Conservation (phyloP, 2,113 vertebrate genomes). For the Lasiurus cinereus region DNA sequence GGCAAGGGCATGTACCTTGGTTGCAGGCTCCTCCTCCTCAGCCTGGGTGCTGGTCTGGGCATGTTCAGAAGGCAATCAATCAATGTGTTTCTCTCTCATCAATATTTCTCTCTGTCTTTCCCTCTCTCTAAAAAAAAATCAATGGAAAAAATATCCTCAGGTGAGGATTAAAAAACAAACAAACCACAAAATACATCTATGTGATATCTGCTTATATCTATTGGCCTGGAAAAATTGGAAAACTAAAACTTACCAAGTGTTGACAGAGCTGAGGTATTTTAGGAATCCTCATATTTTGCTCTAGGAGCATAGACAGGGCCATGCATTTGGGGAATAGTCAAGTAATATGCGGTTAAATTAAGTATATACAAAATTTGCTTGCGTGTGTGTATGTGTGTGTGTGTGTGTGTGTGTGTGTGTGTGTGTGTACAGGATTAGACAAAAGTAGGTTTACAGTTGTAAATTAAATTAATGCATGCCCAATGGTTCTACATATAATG, state of each 20-base stretch:
- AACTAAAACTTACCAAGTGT: not conserved
- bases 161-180: too few relatives aligned
- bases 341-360: not conserved
- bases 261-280: not conserved
- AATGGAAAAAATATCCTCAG: too few relatives aligned
- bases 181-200: too few relatives aligned
- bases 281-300: not conserved
- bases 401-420: not conserved
- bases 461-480: not conserved
- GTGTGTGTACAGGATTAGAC: not conserved
- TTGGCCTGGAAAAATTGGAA: not conserved
- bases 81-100: too few relatives aligned
- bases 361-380: not conserved
- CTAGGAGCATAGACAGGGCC: not conserved
- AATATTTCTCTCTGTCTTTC: too few relatives aligned
- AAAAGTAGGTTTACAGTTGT: not conserved
- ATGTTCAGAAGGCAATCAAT: too few relatives aligned
- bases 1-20: too few relatives aligned
- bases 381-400: not conserved
- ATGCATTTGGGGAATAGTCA: not conserved
- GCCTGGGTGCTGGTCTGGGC: too few relatives aligned
- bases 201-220: not conserved
- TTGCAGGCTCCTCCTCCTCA: too few relatives aligned
- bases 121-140: too few relatives aligned
- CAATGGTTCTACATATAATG: not conserved